phyloP scores from a whole-genome alignment of 2,113 vertebrate species.

The rat (Rattus norvegicus) region DNA sequence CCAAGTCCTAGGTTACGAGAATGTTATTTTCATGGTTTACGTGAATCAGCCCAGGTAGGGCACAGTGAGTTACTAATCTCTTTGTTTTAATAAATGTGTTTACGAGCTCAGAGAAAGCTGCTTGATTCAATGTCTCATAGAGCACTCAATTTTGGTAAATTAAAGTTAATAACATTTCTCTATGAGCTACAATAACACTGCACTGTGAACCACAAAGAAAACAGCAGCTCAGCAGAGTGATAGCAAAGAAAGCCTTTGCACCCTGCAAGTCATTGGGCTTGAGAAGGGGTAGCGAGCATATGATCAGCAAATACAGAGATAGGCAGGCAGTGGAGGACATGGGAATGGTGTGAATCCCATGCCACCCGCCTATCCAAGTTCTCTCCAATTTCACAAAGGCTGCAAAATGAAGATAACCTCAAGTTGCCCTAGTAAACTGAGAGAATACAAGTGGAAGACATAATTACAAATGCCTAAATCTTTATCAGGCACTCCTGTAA shows the following conservation, averaged over 20 bases:
- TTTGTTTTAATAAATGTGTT: constrained; percentile 77
- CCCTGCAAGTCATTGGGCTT: neutral
- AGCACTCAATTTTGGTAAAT: constrained; percentile 71
- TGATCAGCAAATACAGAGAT: neutral
- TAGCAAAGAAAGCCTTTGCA: accelerated
- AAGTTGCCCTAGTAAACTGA: neutral
- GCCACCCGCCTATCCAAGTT: neutral
- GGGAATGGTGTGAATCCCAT: neutral
- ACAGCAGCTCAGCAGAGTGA: neutral
- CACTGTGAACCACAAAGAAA: constrained; percentile 25
- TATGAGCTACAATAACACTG: constrained; percentile 53
- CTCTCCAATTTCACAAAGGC: neutral
- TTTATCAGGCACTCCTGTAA: neutral
- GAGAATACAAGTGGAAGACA: constrained; percentile 15
- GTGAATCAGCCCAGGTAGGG: constrained; percentile 56
- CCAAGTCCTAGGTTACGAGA: neutral
- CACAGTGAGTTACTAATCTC: constrained; percentile 71
- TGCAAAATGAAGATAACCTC: neutral
- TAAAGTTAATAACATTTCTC: constrained; percentile 74
- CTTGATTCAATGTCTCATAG: constrained; percentile 66
- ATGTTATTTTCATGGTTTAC: constrained; percentile 58
- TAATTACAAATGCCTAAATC: constrained; percentile 51
- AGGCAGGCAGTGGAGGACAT: neutral
- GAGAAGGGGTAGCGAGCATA: neutral
- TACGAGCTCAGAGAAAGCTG: constrained; percentile 67